phyloP scores from a whole-genome alignment of 2,888 invertebrate species.

The Prosopocoilus inquinatus region DNA sequence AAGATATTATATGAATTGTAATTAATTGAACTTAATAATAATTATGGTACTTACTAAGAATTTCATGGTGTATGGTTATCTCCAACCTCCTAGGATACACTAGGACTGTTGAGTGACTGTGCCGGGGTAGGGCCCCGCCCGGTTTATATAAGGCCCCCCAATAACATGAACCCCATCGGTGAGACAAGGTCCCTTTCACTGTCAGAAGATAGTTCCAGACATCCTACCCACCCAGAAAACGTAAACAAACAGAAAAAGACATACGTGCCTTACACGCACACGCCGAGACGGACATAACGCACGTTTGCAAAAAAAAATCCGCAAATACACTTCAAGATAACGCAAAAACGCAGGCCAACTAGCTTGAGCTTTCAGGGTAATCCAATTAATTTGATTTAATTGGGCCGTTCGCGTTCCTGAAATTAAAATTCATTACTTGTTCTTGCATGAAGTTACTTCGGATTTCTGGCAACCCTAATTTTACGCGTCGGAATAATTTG shows the following conservation, averaged over 20 bases:
- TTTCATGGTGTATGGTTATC: conserved; percentile 39
- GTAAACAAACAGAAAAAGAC: conserved; percentile 9
- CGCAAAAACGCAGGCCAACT: conserved; percentile 10
- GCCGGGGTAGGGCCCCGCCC: conserved; percentile 33
- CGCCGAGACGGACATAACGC: neutral
- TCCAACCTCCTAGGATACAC: conserved; percentile 45
- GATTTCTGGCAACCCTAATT: too few species aligned
- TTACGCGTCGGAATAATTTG: too few species aligned
- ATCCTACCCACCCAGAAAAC: conserved; percentile 17
- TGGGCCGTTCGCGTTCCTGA: too few species aligned
- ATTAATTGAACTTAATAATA: neutral
- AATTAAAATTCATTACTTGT: too few species aligned
- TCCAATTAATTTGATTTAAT: neutral
- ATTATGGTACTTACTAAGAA: conserved; percentile 41
- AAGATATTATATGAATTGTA: too few species aligned
- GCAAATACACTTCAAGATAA: neutral
- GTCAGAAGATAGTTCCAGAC: conserved; percentile 24
- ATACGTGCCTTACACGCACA: neutral
- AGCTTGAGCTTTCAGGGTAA: neutral
- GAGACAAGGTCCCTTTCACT: conserved; percentile 50
- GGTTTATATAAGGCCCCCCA: conserved; percentile 45
- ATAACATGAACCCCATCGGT: conserved; percentile 37
- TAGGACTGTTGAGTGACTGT: conserved; percentile 49
- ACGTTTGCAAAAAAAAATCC: neutral
- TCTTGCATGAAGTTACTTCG: too few species aligned